Evolutionary conservation across 1,140 invertebrate genomes (phyloP), one percentile per base, ranked within the genome.

Genomic region (Scaptomyza montana): DNA sequence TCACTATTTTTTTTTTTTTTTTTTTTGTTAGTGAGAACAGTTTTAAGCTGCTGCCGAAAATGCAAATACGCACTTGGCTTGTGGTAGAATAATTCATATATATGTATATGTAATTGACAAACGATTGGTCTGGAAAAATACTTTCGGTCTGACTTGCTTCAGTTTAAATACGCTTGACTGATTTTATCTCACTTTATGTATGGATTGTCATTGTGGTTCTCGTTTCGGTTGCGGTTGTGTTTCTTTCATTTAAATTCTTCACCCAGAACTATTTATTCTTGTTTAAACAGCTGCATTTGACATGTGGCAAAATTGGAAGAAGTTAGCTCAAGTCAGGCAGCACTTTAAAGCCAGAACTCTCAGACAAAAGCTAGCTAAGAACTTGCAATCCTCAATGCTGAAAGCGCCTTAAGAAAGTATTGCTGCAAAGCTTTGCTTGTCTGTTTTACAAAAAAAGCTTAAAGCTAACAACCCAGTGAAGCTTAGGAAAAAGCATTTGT

Each of bases 251-350:
- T 30, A 12, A 39, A n/a, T 36, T 47, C 30, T n/a, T 7, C 57
- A 36, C 47, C 19, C 25, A 8, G 30, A 5, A 30, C n/a, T n/a
- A 25, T 8, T 28, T 13, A 30, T 30, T 30, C 30, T n/a, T 5
- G 28, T 57, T 63, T 21, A 10, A 53, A 39, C 53, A 36, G 53
- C 57, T 78, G 76, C 57, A 74, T 62, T 61, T 78, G 76, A 67
- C 69, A 68, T 49, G 57, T 68, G 69, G 13, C 53, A 54, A 49
- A 21, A 43, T 61, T 57, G 47, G 39, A 62, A 79, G 53, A 28
- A 45, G 41, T 36, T 36, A 36, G 33, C 65, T 69, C 54, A 73
- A 74, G 62, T 67, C 75, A 63, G 75, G 33, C 8, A 36, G 33
- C 75, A 33, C 45, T 60, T 49, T 49, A 49, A 49, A 21, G 16